These are phyloP conservation scores for Andrena marginata DNA, from an alignment of 2,888 invertebrate genomes.

Conservation along the genomic window DNA sequence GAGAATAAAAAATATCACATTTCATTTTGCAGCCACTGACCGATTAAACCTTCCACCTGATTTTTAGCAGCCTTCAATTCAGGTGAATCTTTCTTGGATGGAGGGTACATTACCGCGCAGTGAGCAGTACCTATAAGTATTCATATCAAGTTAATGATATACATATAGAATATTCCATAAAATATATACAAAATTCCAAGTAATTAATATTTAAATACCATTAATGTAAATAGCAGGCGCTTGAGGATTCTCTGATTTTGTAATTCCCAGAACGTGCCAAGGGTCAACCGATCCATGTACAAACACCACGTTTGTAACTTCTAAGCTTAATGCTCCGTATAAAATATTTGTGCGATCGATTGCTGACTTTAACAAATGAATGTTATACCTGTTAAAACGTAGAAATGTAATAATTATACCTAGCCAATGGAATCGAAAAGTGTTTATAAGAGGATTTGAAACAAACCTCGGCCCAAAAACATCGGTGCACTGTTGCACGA, in stretches of 20 bases:
- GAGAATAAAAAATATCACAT: slow-evolving; percentile 16
- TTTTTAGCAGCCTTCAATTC: slow-evolving; percentile 90
- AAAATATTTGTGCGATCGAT: slow-evolving; percentile 91
- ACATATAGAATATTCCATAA: background rate
- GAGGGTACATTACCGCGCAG: slow-evolving; percentile 97
- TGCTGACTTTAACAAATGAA: slow-evolving; percentile 87
- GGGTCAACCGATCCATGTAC: slow-evolving; percentile 96
- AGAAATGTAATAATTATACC: slow-evolving; percentile 10
- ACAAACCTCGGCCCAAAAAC: slow-evolving; percentile 91
- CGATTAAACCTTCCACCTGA: slow-evolving; percentile 87
- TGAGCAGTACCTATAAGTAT: slow-evolving; percentile 89
- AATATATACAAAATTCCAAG: slow-evolving; percentile 1
- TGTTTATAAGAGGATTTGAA: slow-evolving; percentile 6
- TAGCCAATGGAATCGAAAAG: background rate
- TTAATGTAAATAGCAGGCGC: slow-evolving; percentile 91
- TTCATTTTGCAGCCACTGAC: slow-evolving; percentile 86
- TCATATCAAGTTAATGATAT: slow-evolving; percentile 16
- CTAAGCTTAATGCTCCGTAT: slow-evolving; percentile 91
- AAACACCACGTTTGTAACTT: slow-evolving; percentile 91
- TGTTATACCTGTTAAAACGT: slow-evolving; percentile 85
- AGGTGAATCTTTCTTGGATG: slow-evolving; percentile 88
- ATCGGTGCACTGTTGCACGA: slow-evolving; percentile 92
- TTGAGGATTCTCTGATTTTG: slow-evolving; percentile 86
- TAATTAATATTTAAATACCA: slow-evolving; percentile 85
- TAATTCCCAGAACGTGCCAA: slow-evolving; percentile 93